These are phyloP conservation scores for Rhinoraja longicauda DNA, from an alignment of 2,797 vertebrate genomes.

Conservation along the genomic window DNA sequence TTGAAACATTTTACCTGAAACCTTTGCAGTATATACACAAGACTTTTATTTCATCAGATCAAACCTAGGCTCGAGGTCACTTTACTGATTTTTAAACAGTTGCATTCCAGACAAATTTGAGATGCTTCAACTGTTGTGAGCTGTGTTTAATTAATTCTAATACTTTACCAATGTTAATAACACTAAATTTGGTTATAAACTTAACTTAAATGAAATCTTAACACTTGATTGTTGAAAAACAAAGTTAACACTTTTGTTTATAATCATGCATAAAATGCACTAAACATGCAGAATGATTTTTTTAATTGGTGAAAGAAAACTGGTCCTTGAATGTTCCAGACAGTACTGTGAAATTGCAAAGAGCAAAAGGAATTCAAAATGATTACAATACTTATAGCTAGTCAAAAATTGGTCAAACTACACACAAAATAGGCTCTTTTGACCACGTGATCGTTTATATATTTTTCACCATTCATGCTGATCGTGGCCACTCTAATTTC, in stretches of 20 bases:
- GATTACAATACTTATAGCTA: no score
- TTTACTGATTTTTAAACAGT: neutral
- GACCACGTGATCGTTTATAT: no score
- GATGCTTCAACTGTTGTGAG: neutral
- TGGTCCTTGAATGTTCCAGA: neutral
- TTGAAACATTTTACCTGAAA: neutral
- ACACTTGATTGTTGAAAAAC: neutral
- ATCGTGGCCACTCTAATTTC: no score
- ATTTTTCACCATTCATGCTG: no score
- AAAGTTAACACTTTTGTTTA: neutral
- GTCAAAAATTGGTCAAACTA: no score
- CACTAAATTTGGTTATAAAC: neutral
- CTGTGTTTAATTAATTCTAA: neutral
- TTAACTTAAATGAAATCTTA: neutral
- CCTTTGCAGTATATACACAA: neutral
- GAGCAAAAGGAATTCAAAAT: neutral
- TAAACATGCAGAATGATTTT: neutral
- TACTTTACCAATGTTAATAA: neutral
- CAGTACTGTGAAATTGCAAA: neutral
- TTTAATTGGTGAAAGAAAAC: neutral
- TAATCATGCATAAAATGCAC: no score
- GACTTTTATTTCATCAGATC: neutral
- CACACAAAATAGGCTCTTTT: no score
- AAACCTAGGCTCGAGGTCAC: neutral
- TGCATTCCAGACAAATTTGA: neutral